Percentiles rank a stretch among this genome's conserved stretches.
These are phyloP conservation scores for Phylloscopus whistleri DNA, from an alignment of 2,113 vertebrate species.

Conservation along the genomic window DNA sequence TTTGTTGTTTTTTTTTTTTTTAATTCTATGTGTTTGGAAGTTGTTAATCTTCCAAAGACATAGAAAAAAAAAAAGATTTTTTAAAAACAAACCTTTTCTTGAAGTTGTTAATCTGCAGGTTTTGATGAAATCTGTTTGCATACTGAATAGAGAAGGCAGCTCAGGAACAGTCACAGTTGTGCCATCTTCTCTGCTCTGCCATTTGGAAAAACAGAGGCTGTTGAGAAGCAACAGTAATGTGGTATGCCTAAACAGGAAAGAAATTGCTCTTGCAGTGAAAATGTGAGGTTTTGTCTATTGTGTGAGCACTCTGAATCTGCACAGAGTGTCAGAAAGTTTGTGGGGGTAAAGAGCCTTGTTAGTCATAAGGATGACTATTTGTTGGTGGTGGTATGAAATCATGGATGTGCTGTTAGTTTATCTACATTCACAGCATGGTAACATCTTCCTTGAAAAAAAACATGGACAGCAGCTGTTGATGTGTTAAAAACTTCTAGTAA, in stretches of 20 bases:
- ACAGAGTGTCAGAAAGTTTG: neutral
- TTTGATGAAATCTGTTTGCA: neutral
- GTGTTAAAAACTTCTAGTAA: neutral
- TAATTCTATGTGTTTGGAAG: neutral
- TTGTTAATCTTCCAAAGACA: neutral
- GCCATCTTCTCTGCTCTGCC: neutral
- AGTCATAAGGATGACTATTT: neutral
- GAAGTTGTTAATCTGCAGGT: neutral
- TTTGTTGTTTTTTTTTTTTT: too few species aligned
- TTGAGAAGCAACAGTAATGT: neutral
- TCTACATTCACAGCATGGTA: neutral
- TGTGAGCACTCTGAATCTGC: neutral
- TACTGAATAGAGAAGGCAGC: neutral
- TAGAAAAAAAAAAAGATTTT: neutral
- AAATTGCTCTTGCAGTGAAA: neutral
- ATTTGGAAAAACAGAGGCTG: neutral
- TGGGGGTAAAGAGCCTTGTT: neutral
- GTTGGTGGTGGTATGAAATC: neutral
- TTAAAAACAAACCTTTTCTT: neutral
- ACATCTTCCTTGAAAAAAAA: neutral
- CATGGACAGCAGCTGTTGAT: neutral
- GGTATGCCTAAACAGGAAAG: neutral
- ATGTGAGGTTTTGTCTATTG: neutral
- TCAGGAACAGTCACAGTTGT: neutral
- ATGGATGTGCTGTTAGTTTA: neutral